Conservation (phyloP, 2,888 invertebrate genomes). For the Pachydiplax longipennis region DNA sequence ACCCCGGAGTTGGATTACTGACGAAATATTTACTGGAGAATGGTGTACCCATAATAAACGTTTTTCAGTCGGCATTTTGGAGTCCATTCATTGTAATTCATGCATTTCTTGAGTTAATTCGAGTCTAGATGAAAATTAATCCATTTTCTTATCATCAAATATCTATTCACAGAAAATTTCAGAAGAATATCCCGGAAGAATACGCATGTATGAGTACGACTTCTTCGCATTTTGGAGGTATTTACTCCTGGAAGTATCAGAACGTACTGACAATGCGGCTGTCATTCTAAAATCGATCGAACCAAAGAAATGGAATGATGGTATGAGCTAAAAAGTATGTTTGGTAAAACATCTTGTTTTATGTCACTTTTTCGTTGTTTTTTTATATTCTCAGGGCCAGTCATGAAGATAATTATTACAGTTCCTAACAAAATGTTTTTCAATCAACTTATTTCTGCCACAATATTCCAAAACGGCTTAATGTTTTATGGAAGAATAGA, state of each 20-base stretch:
- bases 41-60: slow-evolving; percentile 63
- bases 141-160: background rate
- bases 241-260: slow-evolving; percentile 67
- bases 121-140: background rate
- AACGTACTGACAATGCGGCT: slow-evolving; percentile 64
- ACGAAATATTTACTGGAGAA: slow-evolving; percentile 66
- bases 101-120: background rate
- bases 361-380: background rate
- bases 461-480: slow-evolving; percentile 67
- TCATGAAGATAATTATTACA: slow-evolving; percentile 68
- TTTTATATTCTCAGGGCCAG: slow-evolving; percentile 60
- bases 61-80: slow-evolving; percentile 67
- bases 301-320: slow-evolving; percentile 60
- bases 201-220: slow-evolving; percentile 64
- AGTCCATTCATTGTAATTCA: slow-evolving; percentile 64
- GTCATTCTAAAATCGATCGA: slow-evolving; percentile 65
- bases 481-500: slow-evolving; percentile 68
- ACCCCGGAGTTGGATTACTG: slow-evolving; percentile 73
- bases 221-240: slow-evolving; percentile 67
- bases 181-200: slow-evolving; percentile 58
- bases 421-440: slow-evolving; percentile 67
- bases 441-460: slow-evolving; percentile 68
- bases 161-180: slow-evolving; percentile 57
- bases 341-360: slow-evolving; percentile 22
- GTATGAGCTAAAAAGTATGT: slow-evolving; percentile 57